A percentile compares a stretch with the other conserved stretches of the same genome.
Evolutionary conservation across 2,113 vertebrate genomes (phyloP).

Genomic region (Hystrix cristata): DNA sequence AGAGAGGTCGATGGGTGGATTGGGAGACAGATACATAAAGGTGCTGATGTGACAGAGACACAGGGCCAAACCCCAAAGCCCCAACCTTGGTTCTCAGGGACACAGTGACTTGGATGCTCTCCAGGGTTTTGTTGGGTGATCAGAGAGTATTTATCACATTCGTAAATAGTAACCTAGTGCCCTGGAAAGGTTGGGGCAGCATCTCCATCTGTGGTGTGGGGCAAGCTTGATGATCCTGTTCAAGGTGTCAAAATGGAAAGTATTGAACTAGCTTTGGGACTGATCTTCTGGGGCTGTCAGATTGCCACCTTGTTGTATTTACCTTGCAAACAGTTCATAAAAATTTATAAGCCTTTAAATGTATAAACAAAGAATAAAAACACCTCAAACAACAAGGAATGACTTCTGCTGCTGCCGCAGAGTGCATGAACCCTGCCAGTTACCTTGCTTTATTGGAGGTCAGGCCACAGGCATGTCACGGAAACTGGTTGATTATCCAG

Average conservation of each 20-base stretch:
- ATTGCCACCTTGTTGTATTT: constrained; percentile 50
- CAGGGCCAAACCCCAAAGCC: not conserved
- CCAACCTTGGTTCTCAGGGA: not conserved
- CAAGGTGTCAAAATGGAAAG: not conserved
- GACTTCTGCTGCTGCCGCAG: not conserved
- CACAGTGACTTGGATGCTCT: not conserved
- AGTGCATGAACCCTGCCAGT: not conserved
- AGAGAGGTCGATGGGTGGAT: not conserved
- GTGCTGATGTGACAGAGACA: constrained; percentile 3
- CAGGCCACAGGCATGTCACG: not conserved
- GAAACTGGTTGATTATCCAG: not conserved
- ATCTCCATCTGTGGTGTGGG: not conserved
- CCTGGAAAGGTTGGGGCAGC: not conserved
- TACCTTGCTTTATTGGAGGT: constrained; percentile 48
- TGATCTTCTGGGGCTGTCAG: not conserved
- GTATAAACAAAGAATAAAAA: constrained; percentile 68
- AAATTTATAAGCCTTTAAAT: constrained; percentile 75
- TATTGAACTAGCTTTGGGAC: not conserved
- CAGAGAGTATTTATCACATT: not conserved
- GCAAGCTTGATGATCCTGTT: not conserved
- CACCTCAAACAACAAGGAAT: constrained; percentile 3
- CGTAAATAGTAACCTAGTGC: not conserved
- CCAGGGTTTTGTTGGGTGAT: not conserved
- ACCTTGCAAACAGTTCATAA: constrained; percentile 67
- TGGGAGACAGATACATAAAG: constrained; percentile 7